Base-by-base conservation (phyloP, 2,797 vertebrate species). In the Dermochelys coriacea region DNA sequence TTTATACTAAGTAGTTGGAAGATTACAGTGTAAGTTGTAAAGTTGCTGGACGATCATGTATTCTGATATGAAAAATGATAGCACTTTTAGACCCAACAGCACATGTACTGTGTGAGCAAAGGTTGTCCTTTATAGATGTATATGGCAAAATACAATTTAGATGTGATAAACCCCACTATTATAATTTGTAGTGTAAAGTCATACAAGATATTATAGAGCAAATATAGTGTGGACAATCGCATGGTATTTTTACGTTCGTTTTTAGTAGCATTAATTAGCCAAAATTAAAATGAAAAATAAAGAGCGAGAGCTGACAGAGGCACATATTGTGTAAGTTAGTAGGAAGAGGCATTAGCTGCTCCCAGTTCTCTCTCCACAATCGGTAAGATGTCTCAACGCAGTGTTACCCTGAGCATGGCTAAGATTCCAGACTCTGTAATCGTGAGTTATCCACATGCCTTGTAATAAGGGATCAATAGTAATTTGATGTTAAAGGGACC, bases 181-280 rank as follows among this genome's bases (percentile, higher is more conserved):
- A 3, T 1, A 2, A 41, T 47, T 29, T 37, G 64, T 45, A 77
- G 5, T 10, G 3, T 5, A 31, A 51, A 77, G 41, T 3, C 8
- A 12, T 14, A n/a, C 18, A 18, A n/a, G 27, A 5, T 1, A 1
- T 18, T 4, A 5, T 34, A 29, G 37, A 10, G 16, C 18, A 3
- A 19, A 57, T 27, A 51, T 37, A 0, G 49, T 80, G 18, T 75
- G n/a, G 14, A 12, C 14, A 29, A 25, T 12, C 50, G 12, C 34
- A 34, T 49, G 31, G 23, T 47, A 49, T 74, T 54, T 82, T 83
- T 4, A 51, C 49, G 80, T 54, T 41, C 4, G 31, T 49, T 75
- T 79, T 80, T 37, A 54, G 31, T 41, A 74, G 31, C 3, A 0
- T 52, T 59, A 52, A 3, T 7, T 79, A 49, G 18, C 55, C 50